A percentile compares a stretch with the other conserved stretches of the same genome.
Conservation (phyloP, 2,888 invertebrate genomes). For the Apeira syringaria region DNA sequence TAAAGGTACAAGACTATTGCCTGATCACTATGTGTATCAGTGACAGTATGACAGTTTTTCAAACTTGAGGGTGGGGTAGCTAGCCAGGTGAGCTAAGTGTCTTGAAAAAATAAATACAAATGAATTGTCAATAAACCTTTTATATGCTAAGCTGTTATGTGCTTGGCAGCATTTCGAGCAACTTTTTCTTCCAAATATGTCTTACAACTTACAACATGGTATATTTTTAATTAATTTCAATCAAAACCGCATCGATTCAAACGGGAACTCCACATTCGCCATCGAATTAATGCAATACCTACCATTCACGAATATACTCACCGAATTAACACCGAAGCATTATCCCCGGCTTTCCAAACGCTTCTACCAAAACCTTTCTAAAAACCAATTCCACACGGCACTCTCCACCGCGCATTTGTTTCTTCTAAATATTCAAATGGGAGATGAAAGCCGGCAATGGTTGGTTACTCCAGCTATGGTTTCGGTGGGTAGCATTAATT, state of each 20-base stretch:
- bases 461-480: constrained; percentile 68
- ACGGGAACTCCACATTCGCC: constrained; percentile 8
- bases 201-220: no score
- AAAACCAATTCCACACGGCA: constrained; percentile 48
- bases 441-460: constrained; percentile 66
- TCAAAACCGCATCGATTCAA: constrained; percentile 3
- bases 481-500: constrained; percentile 62
- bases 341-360: constrained; percentile 46
- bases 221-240: no score
- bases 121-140: no score
- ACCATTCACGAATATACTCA: constrained; percentile 24
- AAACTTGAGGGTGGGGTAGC: no score
- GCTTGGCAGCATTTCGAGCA: no score
- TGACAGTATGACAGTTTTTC: no score
- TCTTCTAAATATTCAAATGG: constrained; percentile 70
- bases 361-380: constrained; percentile 42
- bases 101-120: no score
- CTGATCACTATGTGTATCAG: no score
- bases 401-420: constrained; percentile 57
- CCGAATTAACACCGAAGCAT: constrained; percentile 41
- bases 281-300: constrained; percentile 16
- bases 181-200: no score
- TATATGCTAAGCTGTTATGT: no score
- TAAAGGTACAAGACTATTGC: no score
- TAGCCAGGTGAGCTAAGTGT: no score